These are phyloP conservation scores for Laterallus jamaicensis DNA, from an alignment of 2,113 vertebrate species.

Conservation along the genomic window DNA sequence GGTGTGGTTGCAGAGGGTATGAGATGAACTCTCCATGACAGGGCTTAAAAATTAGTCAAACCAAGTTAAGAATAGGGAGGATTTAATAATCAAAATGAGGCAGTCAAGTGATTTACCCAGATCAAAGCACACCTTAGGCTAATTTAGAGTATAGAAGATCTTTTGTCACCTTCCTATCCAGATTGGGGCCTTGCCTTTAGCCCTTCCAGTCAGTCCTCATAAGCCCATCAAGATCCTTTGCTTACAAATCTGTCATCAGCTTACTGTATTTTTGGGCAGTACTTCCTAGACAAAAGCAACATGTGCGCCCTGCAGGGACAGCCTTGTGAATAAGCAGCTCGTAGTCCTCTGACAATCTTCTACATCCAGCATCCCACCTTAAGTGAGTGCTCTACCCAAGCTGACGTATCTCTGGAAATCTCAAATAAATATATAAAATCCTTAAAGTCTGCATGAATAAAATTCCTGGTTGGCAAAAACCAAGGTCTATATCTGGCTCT, in stretches of 20 bases:
- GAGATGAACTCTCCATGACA: not conserved
- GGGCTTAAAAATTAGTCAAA: not conserved
- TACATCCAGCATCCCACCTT: not conserved
- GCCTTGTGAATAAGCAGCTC: fast-evolving
- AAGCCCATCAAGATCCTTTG: not conserved
- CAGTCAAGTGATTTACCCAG: not conserved
- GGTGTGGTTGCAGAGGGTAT: not conserved
- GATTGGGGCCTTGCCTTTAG: not conserved
- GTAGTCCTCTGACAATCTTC: not conserved
- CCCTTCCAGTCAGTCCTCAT: not conserved
- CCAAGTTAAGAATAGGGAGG: not conserved
- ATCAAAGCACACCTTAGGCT: not conserved
- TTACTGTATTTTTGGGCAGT: not conserved
- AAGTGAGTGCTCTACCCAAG: not conserved
- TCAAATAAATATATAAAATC: not conserved
- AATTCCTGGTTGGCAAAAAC: not conserved
- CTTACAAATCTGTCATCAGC: not conserved
- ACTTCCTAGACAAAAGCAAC: not conserved
- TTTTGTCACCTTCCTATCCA: not conserved
- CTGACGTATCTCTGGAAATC: not conserved
- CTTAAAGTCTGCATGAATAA: not conserved
- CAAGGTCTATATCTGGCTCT: not conserved
- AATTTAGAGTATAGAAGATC: not conserved
- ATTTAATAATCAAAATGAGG: not conserved
- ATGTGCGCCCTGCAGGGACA: not conserved